phyloP scores from a whole-genome alignment of 2,797 vertebrate genomes.

The Spheniscus humboldti region DNA sequence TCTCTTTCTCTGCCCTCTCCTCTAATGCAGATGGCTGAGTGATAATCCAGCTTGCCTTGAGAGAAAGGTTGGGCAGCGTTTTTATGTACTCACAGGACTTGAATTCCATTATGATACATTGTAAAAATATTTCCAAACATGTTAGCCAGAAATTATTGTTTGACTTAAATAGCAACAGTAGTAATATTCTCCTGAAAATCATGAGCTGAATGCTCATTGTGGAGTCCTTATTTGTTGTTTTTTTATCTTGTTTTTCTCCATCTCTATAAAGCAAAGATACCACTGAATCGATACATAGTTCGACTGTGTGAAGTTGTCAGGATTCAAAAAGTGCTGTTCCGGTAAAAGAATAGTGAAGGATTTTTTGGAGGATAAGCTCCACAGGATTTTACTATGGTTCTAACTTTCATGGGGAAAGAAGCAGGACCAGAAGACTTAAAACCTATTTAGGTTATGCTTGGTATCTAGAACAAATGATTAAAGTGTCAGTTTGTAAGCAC shows the following conservation, averaged over 20 bases:
- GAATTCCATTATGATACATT: neutral
- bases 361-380: neutral
- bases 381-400: neutral
- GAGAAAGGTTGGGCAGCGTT: neutral
- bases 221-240: neutral
- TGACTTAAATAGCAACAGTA: neutral
- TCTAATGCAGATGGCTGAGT: neutral
- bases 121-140: neutral
- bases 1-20: neutral
- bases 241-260: neutral
- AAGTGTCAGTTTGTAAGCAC: neutral
- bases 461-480: neutral
- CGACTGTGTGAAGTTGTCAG: neutral
- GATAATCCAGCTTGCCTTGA: neutral
- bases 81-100: neutral
- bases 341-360: neutral
- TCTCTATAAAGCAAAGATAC: neutral
- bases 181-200: neutral
- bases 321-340: neutral
- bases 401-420: neutral
- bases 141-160: constrained; percentile 5
- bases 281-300: rapidly evolving
- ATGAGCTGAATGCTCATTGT: neutral
- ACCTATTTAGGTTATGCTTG: neutral
- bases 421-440: neutral